phyloP scores from a whole-genome alignment of 2,113 vertebrate genomes.

The Pachycephala philippinensis region DNA sequence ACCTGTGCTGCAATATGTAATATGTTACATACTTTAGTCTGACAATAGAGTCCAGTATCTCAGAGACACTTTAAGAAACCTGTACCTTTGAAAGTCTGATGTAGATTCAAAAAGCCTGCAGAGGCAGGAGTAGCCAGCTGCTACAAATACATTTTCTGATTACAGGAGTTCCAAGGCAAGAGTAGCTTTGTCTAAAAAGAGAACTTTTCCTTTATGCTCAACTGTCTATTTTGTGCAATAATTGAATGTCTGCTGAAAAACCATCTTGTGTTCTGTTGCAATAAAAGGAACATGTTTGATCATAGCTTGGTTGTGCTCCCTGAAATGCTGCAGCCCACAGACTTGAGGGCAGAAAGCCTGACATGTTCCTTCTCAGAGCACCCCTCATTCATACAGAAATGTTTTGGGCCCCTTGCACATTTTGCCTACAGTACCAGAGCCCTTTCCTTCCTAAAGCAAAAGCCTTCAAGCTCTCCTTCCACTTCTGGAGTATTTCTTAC shows the following conservation, averaged over 20 bases:
- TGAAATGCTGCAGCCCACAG: neutral
- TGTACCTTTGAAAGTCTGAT: neutral
- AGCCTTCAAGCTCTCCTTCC: neutral
- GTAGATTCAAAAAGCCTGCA: neutral
- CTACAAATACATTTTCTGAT: neutral
- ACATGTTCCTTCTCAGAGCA: neutral
- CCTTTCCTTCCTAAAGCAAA: neutral
- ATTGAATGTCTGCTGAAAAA: conserved; percentile 21
- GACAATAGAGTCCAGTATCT: neutral
- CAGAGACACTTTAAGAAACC: neutral
- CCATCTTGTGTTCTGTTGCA: neutral
- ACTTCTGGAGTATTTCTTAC: neutral
- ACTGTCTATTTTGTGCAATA: neutral
- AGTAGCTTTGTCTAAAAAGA: neutral
- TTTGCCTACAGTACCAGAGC: neutral
- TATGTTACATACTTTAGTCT: neutral
- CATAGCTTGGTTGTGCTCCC: neutral
- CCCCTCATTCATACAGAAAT: neutral
- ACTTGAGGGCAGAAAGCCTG: neutral
- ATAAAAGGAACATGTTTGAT: neutral
- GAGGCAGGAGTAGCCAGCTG: neutral
- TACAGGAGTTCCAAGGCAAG: neutral
- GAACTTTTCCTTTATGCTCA: neutral
- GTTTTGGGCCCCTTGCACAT: neutral
- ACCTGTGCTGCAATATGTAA: neutral